phyloP scores from a whole-genome alignment of 2,113 vertebrate species.

The Apaloderma vittatum region DNA sequence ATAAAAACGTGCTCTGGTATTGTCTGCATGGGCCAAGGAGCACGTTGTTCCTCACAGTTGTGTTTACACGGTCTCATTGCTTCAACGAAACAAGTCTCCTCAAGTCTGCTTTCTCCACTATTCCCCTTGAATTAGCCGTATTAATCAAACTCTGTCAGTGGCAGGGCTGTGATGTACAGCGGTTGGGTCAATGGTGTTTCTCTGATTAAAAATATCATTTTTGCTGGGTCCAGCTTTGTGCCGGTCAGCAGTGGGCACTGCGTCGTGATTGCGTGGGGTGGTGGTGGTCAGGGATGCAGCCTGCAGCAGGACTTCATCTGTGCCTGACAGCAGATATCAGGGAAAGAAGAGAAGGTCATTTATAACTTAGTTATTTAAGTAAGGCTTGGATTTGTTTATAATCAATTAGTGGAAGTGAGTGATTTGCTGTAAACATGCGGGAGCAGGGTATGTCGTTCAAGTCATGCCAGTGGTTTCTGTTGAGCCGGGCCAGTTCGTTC shows the following conservation, averaged over 20 bases:
- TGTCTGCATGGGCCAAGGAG: slow-evolving; percentile 52
- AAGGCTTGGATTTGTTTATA: background rate
- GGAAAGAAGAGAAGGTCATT: background rate
- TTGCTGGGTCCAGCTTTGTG: background rate
- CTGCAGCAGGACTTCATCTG: background rate
- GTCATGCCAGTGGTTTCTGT: background rate
- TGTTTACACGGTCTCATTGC: slow-evolving; percentile 31
- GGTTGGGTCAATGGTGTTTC: background rate
- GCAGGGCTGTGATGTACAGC: background rate
- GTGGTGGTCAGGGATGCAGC: background rate
- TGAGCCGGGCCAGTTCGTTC: background rate
- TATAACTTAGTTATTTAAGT: background rate
- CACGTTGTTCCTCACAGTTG: slow-evolving; percentile 46
- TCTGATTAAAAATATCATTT: background rate
- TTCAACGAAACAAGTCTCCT: slow-evolving; percentile 24
- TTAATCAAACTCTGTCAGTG: slow-evolving; percentile 1
- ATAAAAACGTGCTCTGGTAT: slow-evolving; percentile 36
- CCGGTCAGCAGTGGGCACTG: background rate
- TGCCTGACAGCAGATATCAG: background rate
- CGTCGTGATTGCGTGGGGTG: background rate
- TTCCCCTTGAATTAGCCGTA: background rate
- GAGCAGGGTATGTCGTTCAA: background rate
- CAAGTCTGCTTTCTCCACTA: background rate
- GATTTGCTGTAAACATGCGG: background rate
- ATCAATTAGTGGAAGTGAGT: background rate